A percentile compares a stretch with the other conserved stretches of the same genome.
Evolutionary conservation across 2,797 vertebrate species (phyloP).

Genomic region (Tachyglossus aculeatus): DNA sequence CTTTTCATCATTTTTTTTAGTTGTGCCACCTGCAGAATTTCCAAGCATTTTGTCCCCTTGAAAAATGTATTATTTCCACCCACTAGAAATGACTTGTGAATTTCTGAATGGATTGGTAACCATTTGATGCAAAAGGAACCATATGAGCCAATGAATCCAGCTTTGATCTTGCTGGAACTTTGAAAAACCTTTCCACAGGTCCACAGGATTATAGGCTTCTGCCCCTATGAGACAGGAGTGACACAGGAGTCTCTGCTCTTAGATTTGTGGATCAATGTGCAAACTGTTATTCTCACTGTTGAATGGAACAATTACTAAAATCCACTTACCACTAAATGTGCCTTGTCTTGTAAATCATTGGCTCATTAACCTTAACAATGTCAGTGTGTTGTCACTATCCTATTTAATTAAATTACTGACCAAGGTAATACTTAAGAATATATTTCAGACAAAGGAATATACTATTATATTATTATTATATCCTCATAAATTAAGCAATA

Average conservation of each 20-base stretch:
- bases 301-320: slow-evolving; percentile 77
- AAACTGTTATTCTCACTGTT: slow-evolving; percentile 72
- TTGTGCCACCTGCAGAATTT: neutral
- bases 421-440: slow-evolving; percentile 74
- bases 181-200: slow-evolving; percentile 19
- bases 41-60: neutral
- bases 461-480: slow-evolving; percentile 63
- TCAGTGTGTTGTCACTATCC: slow-evolving; percentile 68
- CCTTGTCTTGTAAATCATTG: slow-evolving; percentile 81
- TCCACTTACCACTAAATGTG: slow-evolving; percentile 79
- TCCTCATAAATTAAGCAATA: slow-evolving; percentile 55
- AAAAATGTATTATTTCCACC: neutral
- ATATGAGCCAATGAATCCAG: neutral
- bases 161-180: neutral
- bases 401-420: slow-evolving; percentile 77
- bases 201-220: slow-evolving; percentile 13
- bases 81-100: neutral
- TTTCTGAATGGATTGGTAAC: too few relatives aligned
- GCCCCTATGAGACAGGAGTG: neutral
- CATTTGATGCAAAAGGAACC: slow-evolving; percentile 7
- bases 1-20: neutral
- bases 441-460: slow-evolving; percentile 58
- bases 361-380: slow-evolving; percentile 79
- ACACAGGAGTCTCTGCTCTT: slow-evolving; percentile 45
- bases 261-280: slow-evolving; percentile 71